phyloP scores from a whole-genome alignment of 2,113 vertebrate species.

The Trachemys scripta region DNA sequence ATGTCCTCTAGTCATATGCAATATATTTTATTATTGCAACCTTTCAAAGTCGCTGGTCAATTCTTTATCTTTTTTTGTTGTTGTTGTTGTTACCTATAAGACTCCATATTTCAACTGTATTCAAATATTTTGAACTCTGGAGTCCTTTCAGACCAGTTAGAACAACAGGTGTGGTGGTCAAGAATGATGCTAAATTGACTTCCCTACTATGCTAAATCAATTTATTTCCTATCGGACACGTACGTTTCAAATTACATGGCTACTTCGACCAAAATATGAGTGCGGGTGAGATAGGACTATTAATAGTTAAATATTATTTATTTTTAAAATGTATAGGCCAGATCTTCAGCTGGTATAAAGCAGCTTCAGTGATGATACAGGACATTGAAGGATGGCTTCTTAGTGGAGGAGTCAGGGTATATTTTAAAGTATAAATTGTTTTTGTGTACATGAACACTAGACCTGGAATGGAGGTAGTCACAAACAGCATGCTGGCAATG shows the following conservation, averaged over 20 bases:
- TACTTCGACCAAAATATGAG: not conserved
- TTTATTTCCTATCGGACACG: not conserved
- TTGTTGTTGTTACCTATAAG: not conserved
- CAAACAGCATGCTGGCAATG: not conserved
- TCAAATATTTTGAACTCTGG: not conserved
- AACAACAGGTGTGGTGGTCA: not conserved
- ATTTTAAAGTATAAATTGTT: not conserved
- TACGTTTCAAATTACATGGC: not conserved
- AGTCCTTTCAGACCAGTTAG: not conserved
- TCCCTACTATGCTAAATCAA: not conserved
- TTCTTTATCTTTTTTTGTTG: not conserved
- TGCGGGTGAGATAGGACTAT: not conserved
- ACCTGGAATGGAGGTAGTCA: not conserved
- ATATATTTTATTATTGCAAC: not conserved
- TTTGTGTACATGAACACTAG: not conserved
- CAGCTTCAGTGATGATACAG: not conserved
- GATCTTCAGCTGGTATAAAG: not conserved
- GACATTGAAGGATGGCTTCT: not conserved
- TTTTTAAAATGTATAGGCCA: not conserved
- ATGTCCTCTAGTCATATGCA: not conserved
- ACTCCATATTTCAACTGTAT: not conserved
- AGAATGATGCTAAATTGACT: not conserved
- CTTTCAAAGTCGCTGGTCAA: not conserved
- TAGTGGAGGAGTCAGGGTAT: not conserved
- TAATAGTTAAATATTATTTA: not conserved